These are phyloP conservation scores for Pocillopora verrucosa DNA, from an alignment of 64 coral and sea anemone genomes.

Conservation along the genomic window DNA sequence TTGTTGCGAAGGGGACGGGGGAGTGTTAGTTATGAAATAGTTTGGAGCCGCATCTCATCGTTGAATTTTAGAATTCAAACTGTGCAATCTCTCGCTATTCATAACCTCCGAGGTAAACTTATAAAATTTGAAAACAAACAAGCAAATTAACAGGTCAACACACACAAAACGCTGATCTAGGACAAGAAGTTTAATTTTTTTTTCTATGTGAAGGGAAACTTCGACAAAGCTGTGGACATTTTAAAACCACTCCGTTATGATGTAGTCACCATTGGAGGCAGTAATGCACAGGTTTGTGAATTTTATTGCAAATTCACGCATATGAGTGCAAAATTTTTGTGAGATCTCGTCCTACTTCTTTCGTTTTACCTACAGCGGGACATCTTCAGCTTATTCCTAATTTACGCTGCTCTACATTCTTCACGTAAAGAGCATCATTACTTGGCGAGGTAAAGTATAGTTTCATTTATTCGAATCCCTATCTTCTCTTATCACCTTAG, in stretches of 20 bases:
- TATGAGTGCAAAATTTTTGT: background rate
- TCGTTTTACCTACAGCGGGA: slow-evolving; percentile 24
- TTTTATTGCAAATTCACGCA: background rate
- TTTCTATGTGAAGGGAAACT: slow-evolving; percentile 51
- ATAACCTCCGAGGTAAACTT: too few species aligned
- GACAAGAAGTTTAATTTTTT: background rate
- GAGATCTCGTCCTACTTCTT: background rate
- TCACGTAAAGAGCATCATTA: slow-evolving; percentile 46
- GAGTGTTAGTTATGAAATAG: too few species aligned
- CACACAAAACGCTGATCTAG: too few species aligned
- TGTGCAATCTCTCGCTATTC: too few species aligned
- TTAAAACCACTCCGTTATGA: slow-evolving; percentile 74
- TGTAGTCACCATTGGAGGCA: slow-evolving; percentile 78
- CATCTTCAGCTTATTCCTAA: slow-evolving; percentile 37
- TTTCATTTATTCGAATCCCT: background rate
- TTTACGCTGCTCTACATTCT: slow-evolving; percentile 42
- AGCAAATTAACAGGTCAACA: too few species aligned
- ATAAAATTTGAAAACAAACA: too few species aligned
- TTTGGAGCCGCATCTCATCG: too few species aligned
- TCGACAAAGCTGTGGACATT: slow-evolving; percentile 67
- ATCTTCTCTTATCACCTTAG: background rate
- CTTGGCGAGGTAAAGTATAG: slow-evolving; percentile 25
- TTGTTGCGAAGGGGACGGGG: too few species aligned
- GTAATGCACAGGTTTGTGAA: slow-evolving; percentile 74
- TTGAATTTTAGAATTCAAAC: too few species aligned